Conservation (phyloP, 2,888 invertebrate species). For the Abrostola tripartita region DNA sequence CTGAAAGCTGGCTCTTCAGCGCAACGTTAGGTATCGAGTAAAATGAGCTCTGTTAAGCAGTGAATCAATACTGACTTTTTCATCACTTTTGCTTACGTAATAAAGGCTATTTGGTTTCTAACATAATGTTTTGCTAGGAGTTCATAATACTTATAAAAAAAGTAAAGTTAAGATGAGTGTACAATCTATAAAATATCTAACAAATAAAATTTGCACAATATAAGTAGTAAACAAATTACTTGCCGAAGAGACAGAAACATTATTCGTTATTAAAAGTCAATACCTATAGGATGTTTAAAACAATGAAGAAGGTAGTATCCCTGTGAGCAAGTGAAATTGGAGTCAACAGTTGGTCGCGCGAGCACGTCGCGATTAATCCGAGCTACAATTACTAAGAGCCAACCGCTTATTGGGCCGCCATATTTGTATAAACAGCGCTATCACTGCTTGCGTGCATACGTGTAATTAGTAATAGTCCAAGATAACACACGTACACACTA, state of each 20-base stretch:
- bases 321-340: constrained; percentile 59
- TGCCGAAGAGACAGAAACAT: too few species aligned
- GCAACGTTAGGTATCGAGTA: constrained; percentile 23
- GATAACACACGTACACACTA: constrained; percentile 71
- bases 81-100: too few species aligned
- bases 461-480: constrained; percentile 80
- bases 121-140: too few species aligned
- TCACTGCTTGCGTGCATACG: constrained; percentile 77
- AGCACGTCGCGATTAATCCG: constrained; percentile 58
- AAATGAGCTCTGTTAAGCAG: too few species aligned
- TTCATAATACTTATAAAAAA: too few species aligned
- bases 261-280: not conserved
- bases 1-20: constrained; percentile 39
- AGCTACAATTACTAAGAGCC: constrained; percentile 70
- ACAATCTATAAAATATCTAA: too few species aligned
- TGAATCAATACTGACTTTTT: too few species aligned
- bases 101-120: too few species aligned
- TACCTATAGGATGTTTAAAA: not conserved
- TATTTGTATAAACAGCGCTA: constrained; percentile 71
- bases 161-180: too few species aligned
- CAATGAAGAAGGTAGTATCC: constrained; percentile 13
- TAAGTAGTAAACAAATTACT: too few species aligned
- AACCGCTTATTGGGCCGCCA: constrained; percentile 65
- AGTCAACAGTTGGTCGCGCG: constrained; percentile 60
- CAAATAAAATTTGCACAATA: too few species aligned